Evolutionary conservation across 2,888 invertebrate genomes (phyloP), one percentile per base, ranked within the genome.

Genomic region (Hirtodrosophila alboralis): DNA sequence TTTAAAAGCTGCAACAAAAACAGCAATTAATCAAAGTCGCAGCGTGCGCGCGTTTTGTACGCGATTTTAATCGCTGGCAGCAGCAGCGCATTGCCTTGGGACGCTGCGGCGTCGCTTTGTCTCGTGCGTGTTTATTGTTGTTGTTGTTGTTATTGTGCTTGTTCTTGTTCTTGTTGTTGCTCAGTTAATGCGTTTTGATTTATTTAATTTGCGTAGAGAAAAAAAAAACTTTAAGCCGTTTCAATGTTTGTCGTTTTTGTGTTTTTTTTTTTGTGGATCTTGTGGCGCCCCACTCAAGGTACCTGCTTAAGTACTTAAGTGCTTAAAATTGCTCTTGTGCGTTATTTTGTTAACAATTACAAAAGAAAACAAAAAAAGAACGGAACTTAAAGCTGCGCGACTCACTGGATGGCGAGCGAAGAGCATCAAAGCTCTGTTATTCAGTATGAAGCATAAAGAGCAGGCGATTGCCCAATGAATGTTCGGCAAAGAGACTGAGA

Each of bases 1-100:
- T 38, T 38, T 13, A 48, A 13, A 33, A 16, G 27, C 13, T 44
- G 45, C 68, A 62, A 31, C 10, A 38, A n/a, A n/a, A n/a, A 40
- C 49, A 31, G 60, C 71, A 66, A 83, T 83, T 79, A 79, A 79
- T 79, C 76, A 79, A 75, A 75, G 61, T 37, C 48, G 36, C 13
- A 16, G 49, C 41, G 44, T 23, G 38, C 58, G 63, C 62, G 79
- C 83, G 81, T 44, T 69, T 81, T 61, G 21, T 57, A 44, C 3
- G 66, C 68, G 72, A 64, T 77, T 77, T 61, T 64, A 41, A 54
- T 13, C 58, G 58, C 53, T 12, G 14, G 1, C n/a, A n/a, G n/a
- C n/a, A n/a, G n/a, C n/a, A n/a, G n/a, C 37, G 30, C 27, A 10
- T 45, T 9, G 59, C 47, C 59, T 51, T 62, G 59, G 27, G 13